Percentiles rank a stretch among this genome's conserved stretches.
Conservation (phyloP, 2,797 vertebrate genomes). For the Argya squamiceps region DNA sequence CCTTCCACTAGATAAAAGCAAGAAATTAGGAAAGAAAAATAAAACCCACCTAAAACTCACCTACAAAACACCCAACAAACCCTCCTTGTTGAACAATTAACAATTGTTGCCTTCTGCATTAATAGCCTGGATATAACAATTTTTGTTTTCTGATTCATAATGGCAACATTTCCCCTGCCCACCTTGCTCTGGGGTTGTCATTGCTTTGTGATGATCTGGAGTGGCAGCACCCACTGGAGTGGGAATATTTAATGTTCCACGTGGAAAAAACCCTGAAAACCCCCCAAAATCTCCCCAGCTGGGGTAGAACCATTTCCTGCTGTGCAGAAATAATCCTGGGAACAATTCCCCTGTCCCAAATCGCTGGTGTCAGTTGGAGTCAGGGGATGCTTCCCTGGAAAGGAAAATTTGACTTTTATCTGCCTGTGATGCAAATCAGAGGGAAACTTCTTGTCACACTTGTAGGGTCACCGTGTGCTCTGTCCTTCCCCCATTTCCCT, state of each 20-base stretch:
- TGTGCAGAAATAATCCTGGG: background rate
- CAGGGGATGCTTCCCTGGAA: background rate
- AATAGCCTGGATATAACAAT: background rate
- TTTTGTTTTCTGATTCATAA: background rate
- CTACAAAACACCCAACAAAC: background rate
- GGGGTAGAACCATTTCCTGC: background rate
- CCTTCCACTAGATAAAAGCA: background rate
- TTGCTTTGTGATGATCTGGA: background rate
- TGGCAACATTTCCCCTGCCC: background rate
- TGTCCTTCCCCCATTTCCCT: background rate
- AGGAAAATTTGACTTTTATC: background rate
- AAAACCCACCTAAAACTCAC: background rate
- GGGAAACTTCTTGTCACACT: background rate
- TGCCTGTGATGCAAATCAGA: background rate
- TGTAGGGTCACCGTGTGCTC: fast-evolving
- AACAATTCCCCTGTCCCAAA: background rate
- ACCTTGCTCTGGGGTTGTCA: background rate
- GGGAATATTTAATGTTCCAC: background rate
- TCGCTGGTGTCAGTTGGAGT: background rate
- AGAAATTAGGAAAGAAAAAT: background rate
- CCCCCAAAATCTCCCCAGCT: background rate
- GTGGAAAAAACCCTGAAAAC: background rate
- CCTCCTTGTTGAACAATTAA: too few species aligned
- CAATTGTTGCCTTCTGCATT: background rate
- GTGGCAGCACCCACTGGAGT: background rate